These are phyloP conservation scores for Drosophila obscura DNA, from an alignment of 1,140 invertebrate species.

Conservation along the genomic window DNA sequence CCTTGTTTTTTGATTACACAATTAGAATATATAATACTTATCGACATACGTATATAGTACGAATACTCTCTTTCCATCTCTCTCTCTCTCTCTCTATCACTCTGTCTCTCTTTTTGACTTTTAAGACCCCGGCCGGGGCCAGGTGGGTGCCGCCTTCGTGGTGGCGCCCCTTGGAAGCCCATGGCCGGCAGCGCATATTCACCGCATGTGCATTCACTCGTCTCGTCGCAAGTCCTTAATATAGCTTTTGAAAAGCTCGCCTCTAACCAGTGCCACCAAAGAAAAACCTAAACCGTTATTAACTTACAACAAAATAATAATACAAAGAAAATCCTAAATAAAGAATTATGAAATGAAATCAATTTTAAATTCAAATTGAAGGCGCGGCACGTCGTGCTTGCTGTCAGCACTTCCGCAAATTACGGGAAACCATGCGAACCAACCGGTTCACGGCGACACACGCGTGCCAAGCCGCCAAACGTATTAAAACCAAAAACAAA, in stretches of 20 bases:
- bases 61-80: conserved; percentile 44
- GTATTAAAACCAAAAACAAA: background rate
- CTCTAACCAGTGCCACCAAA: conserved; percentile 78
- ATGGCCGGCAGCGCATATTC: conserved; percentile 74
- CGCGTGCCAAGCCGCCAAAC: conserved; percentile 21
- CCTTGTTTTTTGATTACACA: conserved; percentile 51
- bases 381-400: conserved; percentile 10
- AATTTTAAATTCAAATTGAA: conserved; percentile 30
- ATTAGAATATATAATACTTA: conserved; percentile 66
- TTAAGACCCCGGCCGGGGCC: conserved; percentile 70
- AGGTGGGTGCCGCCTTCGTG: conserved; percentile 8
- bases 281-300: conserved; percentile 52
- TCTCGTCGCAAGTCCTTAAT: conserved; percentile 77
- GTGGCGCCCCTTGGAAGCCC: conserved; percentile 17
- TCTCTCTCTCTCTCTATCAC: conserved; percentile 45
- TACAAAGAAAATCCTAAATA: conserved; percentile 32
- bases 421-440: background rate
- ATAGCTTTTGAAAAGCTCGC: conserved; percentile 82
- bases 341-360: conserved; percentile 20
- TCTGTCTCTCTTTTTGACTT: conserved; percentile 68
- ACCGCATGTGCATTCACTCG: conserved; percentile 80
- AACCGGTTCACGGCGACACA: conserved; percentile 11
- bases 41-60: conserved; percentile 61
- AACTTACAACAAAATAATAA: conserved; percentile 47
- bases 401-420: background rate